A percentile compares a stretch with the other conserved stretches of the same genome.
Evolutionary conservation across 1,140 invertebrate species (phyloP).

Genomic region (Cotesia glomerata): DNA sequence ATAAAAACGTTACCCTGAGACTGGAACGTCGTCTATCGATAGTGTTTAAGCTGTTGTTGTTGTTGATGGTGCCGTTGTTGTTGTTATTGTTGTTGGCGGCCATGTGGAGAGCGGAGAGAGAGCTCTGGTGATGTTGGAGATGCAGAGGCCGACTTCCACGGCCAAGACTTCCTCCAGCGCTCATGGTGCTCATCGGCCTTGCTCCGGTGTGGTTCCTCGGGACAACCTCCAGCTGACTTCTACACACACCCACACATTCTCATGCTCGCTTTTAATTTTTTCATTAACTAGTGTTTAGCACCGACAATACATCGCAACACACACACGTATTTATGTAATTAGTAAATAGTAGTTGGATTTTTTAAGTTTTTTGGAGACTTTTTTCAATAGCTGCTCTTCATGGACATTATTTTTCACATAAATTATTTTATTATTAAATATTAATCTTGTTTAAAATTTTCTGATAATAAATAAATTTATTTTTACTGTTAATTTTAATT

Average conservation of each 20-base stretch:
- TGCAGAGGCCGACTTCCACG: conserved; percentile 55
- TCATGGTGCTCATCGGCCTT: conserved; percentile 57
- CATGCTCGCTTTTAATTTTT: conserved; percentile 52
- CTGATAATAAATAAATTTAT: not conserved
- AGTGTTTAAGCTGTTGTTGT: conserved; percentile 52
- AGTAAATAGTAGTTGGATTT: conserved; percentile 30
- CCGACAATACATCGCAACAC: conserved; percentile 52
- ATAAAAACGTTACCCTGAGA: conserved; percentile 50
- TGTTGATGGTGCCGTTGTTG: conserved; percentile 25
- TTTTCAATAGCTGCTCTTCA: not conserved
- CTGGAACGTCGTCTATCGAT: conserved; percentile 60
- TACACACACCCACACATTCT: conserved; percentile 56
- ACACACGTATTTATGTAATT: conserved; percentile 50
- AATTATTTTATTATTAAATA: no score
- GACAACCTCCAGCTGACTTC: conserved; percentile 61
- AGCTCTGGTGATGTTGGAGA: conserved; percentile 58
- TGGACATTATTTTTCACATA: no score
- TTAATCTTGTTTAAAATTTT: not conserved
- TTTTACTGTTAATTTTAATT: not conserved
- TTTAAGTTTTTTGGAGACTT: not conserved
- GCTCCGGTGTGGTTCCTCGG: conserved; percentile 51
- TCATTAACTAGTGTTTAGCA: conserved; percentile 30
- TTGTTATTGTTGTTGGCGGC: conserved; percentile 35
- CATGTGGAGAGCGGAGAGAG: conserved; percentile 56
- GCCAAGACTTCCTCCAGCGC: conserved; percentile 56